Evolutionary conservation across 2,888 invertebrate species (phyloP).

Genomic region (Microplitis deprimator): DNA sequence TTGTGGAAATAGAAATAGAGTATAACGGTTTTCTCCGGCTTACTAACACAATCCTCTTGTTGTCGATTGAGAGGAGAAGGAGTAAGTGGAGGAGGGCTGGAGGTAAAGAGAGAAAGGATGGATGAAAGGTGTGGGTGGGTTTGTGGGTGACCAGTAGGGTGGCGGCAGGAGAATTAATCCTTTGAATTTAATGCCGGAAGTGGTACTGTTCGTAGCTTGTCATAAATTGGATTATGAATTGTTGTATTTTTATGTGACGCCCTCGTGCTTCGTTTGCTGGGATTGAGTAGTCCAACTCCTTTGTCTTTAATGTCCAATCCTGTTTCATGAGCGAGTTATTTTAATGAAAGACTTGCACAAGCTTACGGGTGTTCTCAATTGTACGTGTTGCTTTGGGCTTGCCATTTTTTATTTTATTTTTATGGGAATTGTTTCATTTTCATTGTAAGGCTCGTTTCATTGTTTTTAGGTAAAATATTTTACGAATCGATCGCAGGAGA

Average conservation of each 20-base stretch:
- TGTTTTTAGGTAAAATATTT: no score
- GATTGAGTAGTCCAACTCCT: slow-evolving; percentile 22
- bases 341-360: slow-evolving; percentile 8
- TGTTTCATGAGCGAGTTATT: slow-evolving; percentile 30
- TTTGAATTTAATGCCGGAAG: slow-evolving; percentile 59
- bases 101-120: slow-evolving; percentile 22
- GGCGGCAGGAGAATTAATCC: slow-evolving; percentile 54
- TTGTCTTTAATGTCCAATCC: slow-evolving; percentile 28
- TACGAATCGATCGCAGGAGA: no score
- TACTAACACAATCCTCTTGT: slow-evolving; percentile 41
- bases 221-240: slow-evolving; percentile 64
- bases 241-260: slow-evolving; percentile 54
- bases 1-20: slow-evolving; percentile 34
- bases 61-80: slow-evolving; percentile 22
- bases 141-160: slow-evolving; percentile 33
- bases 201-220: slow-evolving; percentile 57
- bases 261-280: slow-evolving; percentile 21
- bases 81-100: not conserved
- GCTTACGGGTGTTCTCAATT: not conserved
- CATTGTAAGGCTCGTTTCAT: no score
- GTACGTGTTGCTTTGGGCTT: no score
- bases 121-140: slow-evolving; percentile 20
- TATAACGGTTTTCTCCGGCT: slow-evolving; percentile 21
- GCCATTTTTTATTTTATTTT: no score
- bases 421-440: no score